Evolutionary conservation across 2,113 vertebrate species (phyloP).

Genomic region (Orycteropus afer): DNA sequence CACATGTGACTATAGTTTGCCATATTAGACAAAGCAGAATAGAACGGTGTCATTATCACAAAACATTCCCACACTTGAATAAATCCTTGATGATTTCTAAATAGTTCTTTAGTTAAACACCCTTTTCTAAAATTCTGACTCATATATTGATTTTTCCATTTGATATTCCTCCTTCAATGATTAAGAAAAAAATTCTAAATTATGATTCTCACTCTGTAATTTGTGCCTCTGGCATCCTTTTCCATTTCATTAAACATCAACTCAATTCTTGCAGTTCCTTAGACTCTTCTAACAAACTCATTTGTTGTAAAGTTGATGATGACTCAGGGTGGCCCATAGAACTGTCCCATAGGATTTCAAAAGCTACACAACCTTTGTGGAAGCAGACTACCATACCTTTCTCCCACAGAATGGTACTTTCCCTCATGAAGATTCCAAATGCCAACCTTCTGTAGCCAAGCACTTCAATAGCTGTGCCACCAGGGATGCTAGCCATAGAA

Average conservation of each 20-base stretch:
- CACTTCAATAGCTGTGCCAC: no score
- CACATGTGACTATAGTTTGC: not conserved
- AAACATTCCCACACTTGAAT: not conserved
- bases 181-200: not conserved
- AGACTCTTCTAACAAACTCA: not conserved
- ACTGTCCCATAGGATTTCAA: no score
- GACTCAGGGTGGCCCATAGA: no score
- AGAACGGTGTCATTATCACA: not conserved
- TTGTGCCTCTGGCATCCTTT: not conserved
- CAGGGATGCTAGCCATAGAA: no score
- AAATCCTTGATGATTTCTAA: not conserved
- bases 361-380: no score
- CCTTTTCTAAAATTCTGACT: not conserved
- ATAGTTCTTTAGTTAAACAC: not conserved
- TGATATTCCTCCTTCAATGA: not conserved
- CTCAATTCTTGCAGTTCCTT: not conserved
- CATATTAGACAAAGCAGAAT: not conserved
- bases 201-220: not conserved
- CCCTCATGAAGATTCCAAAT: no score
- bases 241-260: not conserved
- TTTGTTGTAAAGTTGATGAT: no score
- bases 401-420: no score
- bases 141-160: not conserved
- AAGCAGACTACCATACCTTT: no score
- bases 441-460: no score